phyloP scores from a whole-genome alignment of 2,113 vertebrate genomes.

The Sitta europaea region DNA sequence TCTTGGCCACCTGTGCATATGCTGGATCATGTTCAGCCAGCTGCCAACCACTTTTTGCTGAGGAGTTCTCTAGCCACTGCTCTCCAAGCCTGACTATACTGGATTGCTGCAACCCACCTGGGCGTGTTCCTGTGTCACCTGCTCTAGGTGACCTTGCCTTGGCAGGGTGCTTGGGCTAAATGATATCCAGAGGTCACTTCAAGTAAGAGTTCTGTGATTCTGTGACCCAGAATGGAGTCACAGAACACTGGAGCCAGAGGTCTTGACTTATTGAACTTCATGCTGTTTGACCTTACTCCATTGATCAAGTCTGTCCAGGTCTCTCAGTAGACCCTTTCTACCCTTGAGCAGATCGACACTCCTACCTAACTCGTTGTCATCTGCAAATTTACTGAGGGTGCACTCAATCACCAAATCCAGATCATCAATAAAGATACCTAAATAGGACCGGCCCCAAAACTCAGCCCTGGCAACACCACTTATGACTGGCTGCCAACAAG shows the following conservation, averaged over 20 bases:
- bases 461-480: background rate
- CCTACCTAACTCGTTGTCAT: background rate
- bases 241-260: background rate
- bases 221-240: too few species aligned
- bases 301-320: background rate
- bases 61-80: background rate
- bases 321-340: background rate
- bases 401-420: background rate
- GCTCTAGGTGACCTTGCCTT: background rate
- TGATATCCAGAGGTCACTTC: background rate
- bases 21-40: too few species aligned
- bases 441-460: background rate
- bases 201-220: background rate
- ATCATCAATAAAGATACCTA: background rate
- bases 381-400: background rate
- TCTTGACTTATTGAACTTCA: background rate
- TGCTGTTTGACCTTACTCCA: fast-evolving
- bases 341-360: background rate
- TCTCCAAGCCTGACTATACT: background rate
- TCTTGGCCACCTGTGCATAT: background rate
- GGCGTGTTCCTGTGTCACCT: background rate
- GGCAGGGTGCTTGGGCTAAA: background rate
- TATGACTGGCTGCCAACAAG: too few species aligned
- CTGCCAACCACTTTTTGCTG: background rate
- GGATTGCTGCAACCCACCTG: background rate